phyloP scores from a whole-genome alignment of 2,888 invertebrate species.

The Sarcophaga carnaria region DNA sequence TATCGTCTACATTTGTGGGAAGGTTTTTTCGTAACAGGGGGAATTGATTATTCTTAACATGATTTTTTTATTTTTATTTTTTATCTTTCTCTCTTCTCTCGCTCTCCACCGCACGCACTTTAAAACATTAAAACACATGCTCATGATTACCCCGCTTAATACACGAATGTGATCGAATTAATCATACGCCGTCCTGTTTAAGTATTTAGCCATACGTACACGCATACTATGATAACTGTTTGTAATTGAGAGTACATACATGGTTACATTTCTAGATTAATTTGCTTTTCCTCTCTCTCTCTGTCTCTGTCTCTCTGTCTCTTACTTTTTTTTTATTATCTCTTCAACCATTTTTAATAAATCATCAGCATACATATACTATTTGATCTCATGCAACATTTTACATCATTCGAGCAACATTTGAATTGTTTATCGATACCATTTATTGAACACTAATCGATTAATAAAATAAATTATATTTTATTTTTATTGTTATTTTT shows the following conservation, averaged over 20 bases:
- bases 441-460: too few species aligned
- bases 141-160: conserved; percentile 10
- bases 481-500: too few species aligned
- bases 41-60: background rate
- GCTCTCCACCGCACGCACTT: background rate
- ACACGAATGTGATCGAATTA: conserved; percentile 1
- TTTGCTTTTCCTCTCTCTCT: background rate
- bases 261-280: background rate
- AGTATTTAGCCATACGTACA: background rate
- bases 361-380: too few species aligned
- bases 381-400: too few species aligned
- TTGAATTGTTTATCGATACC: too few species aligned
- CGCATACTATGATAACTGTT: too few species aligned
- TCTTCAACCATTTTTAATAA: background rate
- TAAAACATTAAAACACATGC: conserved; percentile 50
- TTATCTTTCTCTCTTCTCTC: background rate
- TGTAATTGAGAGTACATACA: too few species aligned
- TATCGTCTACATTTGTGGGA: conserved; percentile 57
- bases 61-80: background rate
- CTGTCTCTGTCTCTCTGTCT: too few species aligned
- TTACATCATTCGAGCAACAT: too few species aligned
- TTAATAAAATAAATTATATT: too few species aligned
- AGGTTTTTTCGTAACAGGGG: conserved; percentile 46
- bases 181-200: conserved; percentile 48
- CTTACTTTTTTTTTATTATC: background rate